Evolutionary conservation across 2,797 vertebrate genomes (phyloP).

Genomic region (Scarus forsteni): DNA sequence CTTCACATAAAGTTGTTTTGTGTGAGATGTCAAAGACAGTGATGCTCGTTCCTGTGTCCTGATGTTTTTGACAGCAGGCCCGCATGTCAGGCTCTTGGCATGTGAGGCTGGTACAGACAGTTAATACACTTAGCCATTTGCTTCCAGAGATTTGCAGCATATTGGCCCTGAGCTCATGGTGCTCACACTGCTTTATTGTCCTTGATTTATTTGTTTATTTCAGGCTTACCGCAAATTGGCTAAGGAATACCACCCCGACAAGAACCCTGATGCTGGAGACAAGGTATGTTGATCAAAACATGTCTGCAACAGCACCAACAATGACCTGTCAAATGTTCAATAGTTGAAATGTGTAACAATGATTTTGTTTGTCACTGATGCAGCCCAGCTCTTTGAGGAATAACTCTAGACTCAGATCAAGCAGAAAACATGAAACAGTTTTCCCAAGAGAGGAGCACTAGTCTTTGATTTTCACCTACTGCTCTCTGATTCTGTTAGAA

Average conservation of each 20-base stretch:
- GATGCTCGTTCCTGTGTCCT: conserved; percentile 38
- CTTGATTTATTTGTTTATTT: conserved; percentile 45
- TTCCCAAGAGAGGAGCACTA: not conserved
- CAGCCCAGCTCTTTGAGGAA: conserved; percentile 17
- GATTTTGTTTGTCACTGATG: conserved; percentile 22
- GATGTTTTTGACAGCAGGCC: conserved; percentile 67
- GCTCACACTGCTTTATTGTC: conserved; percentile 8
- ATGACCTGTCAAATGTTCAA: not conserved
- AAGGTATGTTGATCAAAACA: conserved; percentile 86
- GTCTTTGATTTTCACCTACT: conserved; percentile 4
- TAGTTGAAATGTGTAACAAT: conserved; percentile 16
- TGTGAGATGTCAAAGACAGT: conserved; percentile 41
- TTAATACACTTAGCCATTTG: conserved; percentile 19
- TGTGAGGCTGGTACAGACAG: conserved; percentile 8
- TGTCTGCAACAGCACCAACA: not conserved
- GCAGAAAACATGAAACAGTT: conserved; percentile 8
- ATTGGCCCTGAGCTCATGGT: not conserved
- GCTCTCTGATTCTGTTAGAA: conserved; percentile 10
- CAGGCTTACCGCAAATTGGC: conserved; percentile 96
- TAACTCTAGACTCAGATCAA: conserved; percentile 19
- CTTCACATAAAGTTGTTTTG: not conserved
- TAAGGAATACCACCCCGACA: conserved; percentile 98
- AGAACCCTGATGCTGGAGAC: conserved; percentile 97
- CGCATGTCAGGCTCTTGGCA: not conserved
- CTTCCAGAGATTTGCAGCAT: not conserved